Base-by-base conservation (phyloP, 2,113 vertebrate genomes). In the Redunca redunca region DNA sequence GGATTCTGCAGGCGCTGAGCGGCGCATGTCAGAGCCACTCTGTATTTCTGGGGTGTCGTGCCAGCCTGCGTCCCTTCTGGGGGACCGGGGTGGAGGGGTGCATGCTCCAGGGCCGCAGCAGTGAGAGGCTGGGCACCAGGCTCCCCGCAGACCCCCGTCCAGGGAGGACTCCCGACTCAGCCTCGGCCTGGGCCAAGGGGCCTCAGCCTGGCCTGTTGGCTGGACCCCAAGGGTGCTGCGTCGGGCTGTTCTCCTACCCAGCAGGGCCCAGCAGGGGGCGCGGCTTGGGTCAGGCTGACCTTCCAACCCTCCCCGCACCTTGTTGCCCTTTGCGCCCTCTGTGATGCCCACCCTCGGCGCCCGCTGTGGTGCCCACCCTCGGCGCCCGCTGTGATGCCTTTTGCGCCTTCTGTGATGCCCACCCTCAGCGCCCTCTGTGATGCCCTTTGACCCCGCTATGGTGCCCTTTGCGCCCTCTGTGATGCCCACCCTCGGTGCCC, bases 301-400 rank as follows among this genome's bases (percentile, higher is more conserved):
- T 33, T 62, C 13, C 14, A 4, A 25, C 43, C 19, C 23, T 52
- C 50, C 40, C 4, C 0, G 2, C 0, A 0, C 36, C 17, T 7
- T 30, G 2, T 43, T 7, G 19, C 33, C 23, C 1, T 60, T 50
- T 9, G 46, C 2, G 21, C 43, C 21, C 55, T 3, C 52, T 53
- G 19, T 55, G 53, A 3, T 55, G 19, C 53, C 55, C 3, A 53
- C 52, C 53, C 6, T 7, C 0, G 17, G 53, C 2, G 2, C 53
- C 53, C 53, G 0, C 55, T 57, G 55, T 57, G 55, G 16, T 53
- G 16, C 52, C 16, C 6, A 52, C 50, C 50, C 13, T 50, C 3
- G 13, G 50, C 14, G 14, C 50, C 50, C 50, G 0, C 52, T 53
- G 52, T 53, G 52, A 53, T 53, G 16, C 53, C 19, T 10, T 48